Evolutionary conservation across 2,113 vertebrate genomes (phyloP).

Genomic region (Mirza zaza): DNA sequence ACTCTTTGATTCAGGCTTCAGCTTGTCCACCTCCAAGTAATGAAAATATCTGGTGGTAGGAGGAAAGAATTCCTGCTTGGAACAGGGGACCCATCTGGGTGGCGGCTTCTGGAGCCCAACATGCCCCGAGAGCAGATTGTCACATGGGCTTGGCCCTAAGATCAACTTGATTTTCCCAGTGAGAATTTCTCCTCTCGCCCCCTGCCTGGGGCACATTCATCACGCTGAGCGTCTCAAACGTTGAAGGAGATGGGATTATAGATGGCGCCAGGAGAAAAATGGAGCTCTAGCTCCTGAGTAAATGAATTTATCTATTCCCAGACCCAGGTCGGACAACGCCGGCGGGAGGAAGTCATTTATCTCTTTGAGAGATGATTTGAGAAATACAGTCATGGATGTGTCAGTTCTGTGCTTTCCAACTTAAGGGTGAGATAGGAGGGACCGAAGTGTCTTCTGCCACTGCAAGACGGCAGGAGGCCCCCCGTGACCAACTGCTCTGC

Average conservation of each 20-base stretch:
- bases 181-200: not conserved
- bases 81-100: not conserved
- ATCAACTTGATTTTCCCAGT: not conserved
- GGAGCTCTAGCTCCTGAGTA: slow-evolving; percentile 39
- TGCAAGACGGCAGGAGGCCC: slow-evolving; percentile 50
- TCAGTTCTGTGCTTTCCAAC: slow-evolving; percentile 35
- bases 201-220: slow-evolving; percentile 29
- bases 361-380: slow-evolving; percentile 78
- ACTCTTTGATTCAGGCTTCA: not conserved
- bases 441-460: not conserved
- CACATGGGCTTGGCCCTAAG: not conserved
- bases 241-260: slow-evolving; percentile 62
- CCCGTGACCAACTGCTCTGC: slow-evolving; percentile 44
- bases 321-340: not conserved
- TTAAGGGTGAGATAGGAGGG: not conserved
- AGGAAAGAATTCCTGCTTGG: not conserved
- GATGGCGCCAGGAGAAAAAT: slow-evolving; percentile 65
- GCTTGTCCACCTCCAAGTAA: not conserved
- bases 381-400: slow-evolving; percentile 52
- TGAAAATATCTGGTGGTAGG: not conserved
- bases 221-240: not conserved
- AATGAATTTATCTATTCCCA: slow-evolving; percentile 76
- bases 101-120: not conserved
- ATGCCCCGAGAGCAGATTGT: not conserved
- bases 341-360: slow-evolving; percentile 67